Conservation (phyloP, 2,113 vertebrate species). For the Poecilia latipinna region DNA sequence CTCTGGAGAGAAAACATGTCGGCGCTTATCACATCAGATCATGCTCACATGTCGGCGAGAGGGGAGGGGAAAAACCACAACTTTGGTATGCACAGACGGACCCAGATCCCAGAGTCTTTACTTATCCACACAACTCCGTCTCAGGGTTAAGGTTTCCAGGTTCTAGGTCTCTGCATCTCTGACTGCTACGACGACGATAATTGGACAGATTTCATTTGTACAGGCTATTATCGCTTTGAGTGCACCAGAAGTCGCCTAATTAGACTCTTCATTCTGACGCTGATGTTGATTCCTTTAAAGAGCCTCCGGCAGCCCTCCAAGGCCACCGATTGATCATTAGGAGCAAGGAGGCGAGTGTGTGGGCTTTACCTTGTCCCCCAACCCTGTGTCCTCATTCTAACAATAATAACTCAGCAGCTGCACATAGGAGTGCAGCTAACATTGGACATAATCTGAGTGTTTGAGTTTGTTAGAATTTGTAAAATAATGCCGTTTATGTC, state of each 20-base stretch:
- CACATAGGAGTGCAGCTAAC: neutral
- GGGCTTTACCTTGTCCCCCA: slow-evolving; percentile 28
- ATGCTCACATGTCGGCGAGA: slow-evolving; percentile 47
- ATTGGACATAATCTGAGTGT: neutral
- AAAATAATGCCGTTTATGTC: neutral
- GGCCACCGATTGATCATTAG: slow-evolving; percentile 68
- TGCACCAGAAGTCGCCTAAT: slow-evolving; percentile 57
- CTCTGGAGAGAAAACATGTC: slow-evolving; percentile 74
- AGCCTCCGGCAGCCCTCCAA: slow-evolving; percentile 46
- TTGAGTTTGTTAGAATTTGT: neutral
- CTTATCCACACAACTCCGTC: slow-evolving; percentile 18
- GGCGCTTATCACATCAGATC: slow-evolving; percentile 77
- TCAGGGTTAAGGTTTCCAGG: slow-evolving; percentile 43
- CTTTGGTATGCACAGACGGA: slow-evolving; percentile 19
- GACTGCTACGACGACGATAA: slow-evolving; percentile 57
- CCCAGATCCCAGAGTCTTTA: slow-evolving; percentile 12
- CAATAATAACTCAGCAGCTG: slow-evolving; percentile 6
- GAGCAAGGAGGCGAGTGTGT: slow-evolving; percentile 36
- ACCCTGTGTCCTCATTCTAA: slow-evolving; percentile 19
- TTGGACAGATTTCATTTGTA: slow-evolving; percentile 58
- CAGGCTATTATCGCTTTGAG: slow-evolving; percentile 57
- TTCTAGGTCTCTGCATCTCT: slow-evolving; percentile 11
- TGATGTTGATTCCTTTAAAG: slow-evolving; percentile 62
- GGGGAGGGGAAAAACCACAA: slow-evolving; percentile 25
- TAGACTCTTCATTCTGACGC: slow-evolving; percentile 59